These are phyloP conservation scores for Caenorhabditis angaria DNA, from an alignment of 2,888 invertebrate species.

Conservation along the genomic window DNA sequence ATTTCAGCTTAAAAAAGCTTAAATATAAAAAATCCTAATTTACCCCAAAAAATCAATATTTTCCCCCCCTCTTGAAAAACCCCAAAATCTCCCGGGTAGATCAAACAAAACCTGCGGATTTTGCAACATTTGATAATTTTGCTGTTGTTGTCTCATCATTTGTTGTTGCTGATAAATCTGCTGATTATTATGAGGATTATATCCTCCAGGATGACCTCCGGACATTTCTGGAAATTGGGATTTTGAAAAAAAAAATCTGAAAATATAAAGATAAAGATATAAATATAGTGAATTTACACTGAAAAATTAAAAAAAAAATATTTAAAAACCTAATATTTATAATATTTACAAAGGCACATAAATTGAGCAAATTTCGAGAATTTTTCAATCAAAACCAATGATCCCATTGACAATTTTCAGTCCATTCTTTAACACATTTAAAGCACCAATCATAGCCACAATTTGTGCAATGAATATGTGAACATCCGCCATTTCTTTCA, in stretches of 20 bases:
- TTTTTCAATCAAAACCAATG: slow-evolving; percentile 72
- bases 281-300: no score
- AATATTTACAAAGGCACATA: no score
- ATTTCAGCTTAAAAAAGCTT: no score
- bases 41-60: not conserved
- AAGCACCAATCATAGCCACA: slow-evolving; percentile 67
- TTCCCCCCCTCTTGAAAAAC: not conserved
- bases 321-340: no score
- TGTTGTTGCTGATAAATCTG: slow-evolving; percentile 10
- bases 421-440: slow-evolving; percentile 53
- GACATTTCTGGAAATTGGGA: no score
- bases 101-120: slow-evolving; percentile 1
- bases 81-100: not conserved
- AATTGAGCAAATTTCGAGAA: no score
- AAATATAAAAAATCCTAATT: no score
- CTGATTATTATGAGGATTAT: slow-evolving; percentile 4
- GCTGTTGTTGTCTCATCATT: slow-evolving; percentile 15
- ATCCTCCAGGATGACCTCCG: not conserved
- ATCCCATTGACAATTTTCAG: slow-evolving; percentile 68
- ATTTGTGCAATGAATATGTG: slow-evolving; percentile 65
- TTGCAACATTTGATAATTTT: slow-evolving; percentile 1
- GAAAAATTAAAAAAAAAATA: no score
- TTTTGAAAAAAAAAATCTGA: no score
- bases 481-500: slow-evolving; percentile 65
- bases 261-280: no score